Evolutionary conservation across 2,888 invertebrate species (phyloP).

Genomic region (Gerris lacustris): DNA sequence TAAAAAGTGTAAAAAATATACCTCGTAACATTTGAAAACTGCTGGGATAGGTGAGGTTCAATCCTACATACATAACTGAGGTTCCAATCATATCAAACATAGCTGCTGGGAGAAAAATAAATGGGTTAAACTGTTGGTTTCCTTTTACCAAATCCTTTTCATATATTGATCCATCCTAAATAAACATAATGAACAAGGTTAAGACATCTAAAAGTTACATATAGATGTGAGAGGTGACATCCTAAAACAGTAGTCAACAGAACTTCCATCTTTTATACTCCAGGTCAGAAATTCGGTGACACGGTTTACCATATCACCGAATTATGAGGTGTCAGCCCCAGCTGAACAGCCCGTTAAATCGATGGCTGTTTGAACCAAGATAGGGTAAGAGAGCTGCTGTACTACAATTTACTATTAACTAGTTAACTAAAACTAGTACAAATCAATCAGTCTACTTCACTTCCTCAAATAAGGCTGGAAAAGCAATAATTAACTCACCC

Average conservation of each 20-base stretch:
- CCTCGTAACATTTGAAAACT: conserved; percentile 95
- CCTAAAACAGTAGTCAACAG: too few species aligned
- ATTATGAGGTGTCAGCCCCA: too few species aligned
- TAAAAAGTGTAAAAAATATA: conserved; percentile 28
- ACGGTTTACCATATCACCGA: too few species aligned
- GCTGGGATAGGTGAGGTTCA: conserved; percentile 81
- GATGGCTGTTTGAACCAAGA: too few species aligned
- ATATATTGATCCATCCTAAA: conserved; percentile 41
- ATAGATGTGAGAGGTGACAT: conserved; percentile 2
- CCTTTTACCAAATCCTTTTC: conserved; percentile 53
- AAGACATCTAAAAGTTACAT: not conserved
- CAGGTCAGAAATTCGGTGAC: too few species aligned
- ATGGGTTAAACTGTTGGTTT: conserved; percentile 61
- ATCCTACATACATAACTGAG: conserved; percentile 78
- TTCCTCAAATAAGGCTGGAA: too few species aligned
- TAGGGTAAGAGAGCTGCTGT: too few species aligned
- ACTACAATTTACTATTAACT: too few species aligned
- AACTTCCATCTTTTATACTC: too few species aligned
- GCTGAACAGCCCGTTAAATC: too few species aligned
- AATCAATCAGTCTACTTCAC: too few species aligned
- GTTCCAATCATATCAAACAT: conserved; percentile 81
- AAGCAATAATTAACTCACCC: conserved; percentile 36
- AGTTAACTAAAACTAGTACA: too few species aligned
- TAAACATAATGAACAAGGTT: conserved; percentile 11
- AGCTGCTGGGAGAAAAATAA: conserved; percentile 72